phyloP scores from a whole-genome alignment of 2,797 vertebrate species.

The Gastrophryne carolinensis region DNA sequence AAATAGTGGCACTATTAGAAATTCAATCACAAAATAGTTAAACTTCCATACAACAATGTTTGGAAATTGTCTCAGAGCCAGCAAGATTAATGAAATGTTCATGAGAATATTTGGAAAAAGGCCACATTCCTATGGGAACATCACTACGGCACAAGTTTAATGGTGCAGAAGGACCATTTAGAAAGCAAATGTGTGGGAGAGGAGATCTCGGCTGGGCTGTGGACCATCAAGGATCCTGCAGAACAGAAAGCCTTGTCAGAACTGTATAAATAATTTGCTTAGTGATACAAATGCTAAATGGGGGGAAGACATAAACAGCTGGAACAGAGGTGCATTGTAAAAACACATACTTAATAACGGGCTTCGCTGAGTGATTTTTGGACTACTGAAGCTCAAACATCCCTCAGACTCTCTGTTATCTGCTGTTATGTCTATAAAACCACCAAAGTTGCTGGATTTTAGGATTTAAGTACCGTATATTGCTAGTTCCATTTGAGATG shows the following conservation, averaged over 20 bases:
- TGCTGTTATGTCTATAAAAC: too few relatives aligned
- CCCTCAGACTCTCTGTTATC: too few relatives aligned
- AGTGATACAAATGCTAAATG: slow-evolving; percentile 50
- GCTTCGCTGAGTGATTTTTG: background rate
- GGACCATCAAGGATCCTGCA: slow-evolving; percentile 65
- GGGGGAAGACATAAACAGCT: background rate
- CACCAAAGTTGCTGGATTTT: too few relatives aligned
- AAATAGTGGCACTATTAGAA: too few relatives aligned
- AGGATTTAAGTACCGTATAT: too few relatives aligned
- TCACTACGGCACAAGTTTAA: slow-evolving; percentile 61
- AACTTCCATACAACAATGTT: slow-evolving; percentile 66
- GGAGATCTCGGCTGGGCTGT: slow-evolving; percentile 65
- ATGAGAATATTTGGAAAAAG: slow-evolving; percentile 70
- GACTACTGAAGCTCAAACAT: background rate
- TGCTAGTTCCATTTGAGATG: too few relatives aligned
- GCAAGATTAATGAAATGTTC: slow-evolving; percentile 77
- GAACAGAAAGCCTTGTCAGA: slow-evolving; percentile 53
- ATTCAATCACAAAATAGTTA: slow-evolving; percentile 73
- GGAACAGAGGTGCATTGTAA: slow-evolving; percentile 20
- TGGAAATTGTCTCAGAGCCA: slow-evolving; percentile 68
- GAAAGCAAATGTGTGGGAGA: slow-evolving; percentile 70
- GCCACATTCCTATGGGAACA: slow-evolving; percentile 79
- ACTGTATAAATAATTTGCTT: slow-evolving; percentile 43
- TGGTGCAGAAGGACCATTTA: slow-evolving; percentile 65
- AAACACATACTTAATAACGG: slow-evolving; percentile 5